Conservation (phyloP, 2,113 vertebrate species). For the Cyprinodon tularosa region DNA sequence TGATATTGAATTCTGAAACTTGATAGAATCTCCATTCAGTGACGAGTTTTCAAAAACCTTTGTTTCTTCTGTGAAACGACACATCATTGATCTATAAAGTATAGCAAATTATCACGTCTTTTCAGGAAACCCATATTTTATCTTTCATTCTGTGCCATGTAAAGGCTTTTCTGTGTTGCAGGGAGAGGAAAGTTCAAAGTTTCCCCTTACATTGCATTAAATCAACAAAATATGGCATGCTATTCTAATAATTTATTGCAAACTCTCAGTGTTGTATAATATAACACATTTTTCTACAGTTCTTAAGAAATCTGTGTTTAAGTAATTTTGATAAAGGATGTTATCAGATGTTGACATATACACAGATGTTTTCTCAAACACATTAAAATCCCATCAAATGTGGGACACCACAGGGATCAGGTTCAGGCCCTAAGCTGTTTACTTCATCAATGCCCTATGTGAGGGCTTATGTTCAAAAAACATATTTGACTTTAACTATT, state of each 20-base stretch:
- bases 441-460: too few relatives aligned
- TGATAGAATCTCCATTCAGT: background rate
- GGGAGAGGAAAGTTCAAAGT: background rate
- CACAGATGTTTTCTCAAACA: too few relatives aligned
- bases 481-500: background rate
- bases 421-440: too few relatives aligned
- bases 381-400: too few relatives aligned
- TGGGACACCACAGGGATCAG: too few relatives aligned
- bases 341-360: background rate
- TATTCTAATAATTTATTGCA: too few relatives aligned
- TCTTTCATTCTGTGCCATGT: background rate
- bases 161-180: background rate
- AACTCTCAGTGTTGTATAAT: too few relatives aligned
- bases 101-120: background rate
- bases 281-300: too few relatives aligned
- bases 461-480: too few relatives aligned
- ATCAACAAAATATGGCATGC: too few relatives aligned
- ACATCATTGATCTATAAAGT: background rate
- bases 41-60: background rate
- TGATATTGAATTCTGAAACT: background rate
- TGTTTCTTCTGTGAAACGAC: background rate
- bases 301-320: too few relatives aligned
- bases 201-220: background rate
- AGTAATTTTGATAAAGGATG: too few relatives aligned
- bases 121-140: background rate